These are phyloP conservation scores for Equus przewalskii DNA, from an alignment of 2,113 vertebrate genomes.

Conservation along the genomic window DNA sequence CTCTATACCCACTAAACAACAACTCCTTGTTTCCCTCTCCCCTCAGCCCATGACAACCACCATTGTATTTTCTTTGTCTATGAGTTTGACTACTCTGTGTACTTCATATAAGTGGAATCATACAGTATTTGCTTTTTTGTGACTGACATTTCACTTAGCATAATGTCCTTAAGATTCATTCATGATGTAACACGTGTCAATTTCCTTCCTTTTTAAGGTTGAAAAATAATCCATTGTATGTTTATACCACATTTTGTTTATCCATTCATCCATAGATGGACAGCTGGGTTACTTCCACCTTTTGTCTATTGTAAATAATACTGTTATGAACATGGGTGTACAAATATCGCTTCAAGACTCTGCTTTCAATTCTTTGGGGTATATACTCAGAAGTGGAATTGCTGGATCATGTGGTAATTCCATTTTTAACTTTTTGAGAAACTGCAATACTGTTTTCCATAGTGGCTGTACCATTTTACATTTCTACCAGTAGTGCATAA, in stretches of 20 bases:
- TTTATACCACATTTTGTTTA: neutral
- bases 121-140: neutral
- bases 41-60: neutral
- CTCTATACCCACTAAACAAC: neutral
- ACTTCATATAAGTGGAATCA: neutral
- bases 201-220: neutral
- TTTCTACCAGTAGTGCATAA: neutral
- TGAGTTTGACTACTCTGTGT: neutral
- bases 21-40: neutral
- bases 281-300: neutral
- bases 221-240: neutral
- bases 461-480: neutral
- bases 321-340: neutral
- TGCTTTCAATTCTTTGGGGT: neutral
- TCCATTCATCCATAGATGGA: neutral
- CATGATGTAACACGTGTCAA: neutral
- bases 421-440: conserved; percentile 21
- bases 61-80: neutral
- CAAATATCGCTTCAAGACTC: neutral
- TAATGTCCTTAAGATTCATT: neutral
- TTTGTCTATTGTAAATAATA: neutral
- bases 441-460: neutral
- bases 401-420: conserved; percentile 6
- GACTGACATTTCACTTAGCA: neutral
- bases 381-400: neutral